Base-by-base conservation (phyloP, 1,140 invertebrate genomes). In the Gonioctena quinquepunctata region DNA sequence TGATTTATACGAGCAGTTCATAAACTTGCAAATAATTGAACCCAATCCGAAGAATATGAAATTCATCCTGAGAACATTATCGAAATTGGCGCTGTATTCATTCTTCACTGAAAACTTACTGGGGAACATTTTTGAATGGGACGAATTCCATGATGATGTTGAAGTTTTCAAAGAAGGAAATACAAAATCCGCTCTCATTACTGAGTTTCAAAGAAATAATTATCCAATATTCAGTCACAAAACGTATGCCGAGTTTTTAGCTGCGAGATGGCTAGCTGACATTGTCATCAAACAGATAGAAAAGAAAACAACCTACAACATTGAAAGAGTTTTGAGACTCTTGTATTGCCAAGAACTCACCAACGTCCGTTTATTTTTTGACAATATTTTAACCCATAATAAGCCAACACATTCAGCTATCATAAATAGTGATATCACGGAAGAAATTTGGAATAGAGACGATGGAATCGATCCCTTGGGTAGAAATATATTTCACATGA, bases 191-290 rank as follows among this genome's bases (percentile, higher is more conserved):
- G 18, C 18, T 18, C n/a, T 61, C 16, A n/a, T 42, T 4, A 61
- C 25, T 8, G 59, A 33, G 21, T 57, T 22, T 19, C 3, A 6
- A 0, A 26, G 16, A 61, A 33, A 19, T n/a, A 19, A 27, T 33
- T 3, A 28, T 28, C 59, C 59, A 61, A 16, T 28, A 16, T 61
- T 61, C 27, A 61, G 27, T 18, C 59, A 61, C 26, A 61, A 33
- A 61, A 61, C 59, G 18, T 61, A 61, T 33, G 59, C 59, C 8
- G 59, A 61, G 18, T 61, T 61, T 28, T 13, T 61, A 16, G 59
- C 59, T 1, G 59, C 59, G 8, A 26, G 21, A 19, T 61, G 23
- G 23, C 16, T 61, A 33, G 33, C 33, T 3, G 33, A 42, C 16
- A 42, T 8, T 13, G 33, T 42, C 33, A 13, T 19, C n/a, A 33